phyloP scores from a whole-genome alignment of 2,113 vertebrate genomes.

The Collichthys lucidus region DNA sequence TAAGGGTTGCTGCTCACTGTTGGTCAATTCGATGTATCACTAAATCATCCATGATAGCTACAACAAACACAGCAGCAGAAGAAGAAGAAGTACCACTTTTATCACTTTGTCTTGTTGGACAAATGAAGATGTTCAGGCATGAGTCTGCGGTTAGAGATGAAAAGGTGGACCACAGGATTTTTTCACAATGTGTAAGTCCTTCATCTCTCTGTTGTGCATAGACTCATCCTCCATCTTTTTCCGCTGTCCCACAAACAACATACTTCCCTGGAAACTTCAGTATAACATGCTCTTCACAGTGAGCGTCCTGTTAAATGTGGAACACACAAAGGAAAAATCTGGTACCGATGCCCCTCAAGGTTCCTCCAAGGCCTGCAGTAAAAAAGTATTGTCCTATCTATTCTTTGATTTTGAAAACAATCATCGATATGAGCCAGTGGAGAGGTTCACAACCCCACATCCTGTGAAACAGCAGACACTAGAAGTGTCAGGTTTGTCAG shows the following conservation, averaged over 20 bases:
- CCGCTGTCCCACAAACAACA: not conserved
- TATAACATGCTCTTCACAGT: too few relatives aligned
- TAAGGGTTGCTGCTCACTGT: too few relatives aligned
- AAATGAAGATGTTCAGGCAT: not conserved
- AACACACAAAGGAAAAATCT: too few relatives aligned
- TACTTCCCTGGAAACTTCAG: too few relatives aligned
- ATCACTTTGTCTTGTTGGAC: not conserved
- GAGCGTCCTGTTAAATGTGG: too few relatives aligned
- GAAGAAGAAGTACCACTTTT: too few relatives aligned
- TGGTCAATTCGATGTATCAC: too few relatives aligned
- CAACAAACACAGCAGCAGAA: not conserved
- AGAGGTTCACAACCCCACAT: not conserved
- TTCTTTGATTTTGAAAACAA: constrained; percentile 3
- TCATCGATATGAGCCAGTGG: not conserved
- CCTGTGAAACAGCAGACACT: constrained; percentile 18
- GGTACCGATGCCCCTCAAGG: not conserved
- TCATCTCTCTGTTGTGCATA: not conserved
- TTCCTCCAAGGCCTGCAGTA: not conserved
- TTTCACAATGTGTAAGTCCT: not conserved
- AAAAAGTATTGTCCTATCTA: not conserved
- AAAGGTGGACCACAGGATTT: not conserved
- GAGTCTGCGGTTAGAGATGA: not conserved
- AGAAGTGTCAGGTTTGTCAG: constrained; percentile 38
- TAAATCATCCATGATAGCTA: not conserved
- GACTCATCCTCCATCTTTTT: not conserved